Evolutionary conservation across 2,113 vertebrate genomes (phyloP).

Genomic region (Thamnaconus septentrionalis): DNA sequence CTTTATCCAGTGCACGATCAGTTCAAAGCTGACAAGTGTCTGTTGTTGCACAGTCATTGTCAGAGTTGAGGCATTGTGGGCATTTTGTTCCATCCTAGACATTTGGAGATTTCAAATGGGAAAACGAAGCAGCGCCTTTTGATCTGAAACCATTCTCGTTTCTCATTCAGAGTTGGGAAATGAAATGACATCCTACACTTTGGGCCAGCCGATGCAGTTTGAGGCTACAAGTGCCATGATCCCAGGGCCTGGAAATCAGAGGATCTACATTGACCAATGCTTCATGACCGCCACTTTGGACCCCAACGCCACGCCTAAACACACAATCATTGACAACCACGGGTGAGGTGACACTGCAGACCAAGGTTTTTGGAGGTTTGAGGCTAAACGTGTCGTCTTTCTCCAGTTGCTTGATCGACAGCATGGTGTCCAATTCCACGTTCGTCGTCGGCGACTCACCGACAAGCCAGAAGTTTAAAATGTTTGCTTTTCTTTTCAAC

Average conservation of each 20-base stretch:
- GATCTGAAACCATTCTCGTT: not conserved
- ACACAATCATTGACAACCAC: slow-evolving; percentile 56
- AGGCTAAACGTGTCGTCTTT: not conserved
- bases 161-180: slow-evolving; percentile 46
- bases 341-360: slow-evolving; percentile 50
- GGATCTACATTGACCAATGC: slow-evolving; percentile 66
- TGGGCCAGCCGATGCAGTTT: slow-evolving; percentile 67
- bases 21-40: not conserved
- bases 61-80: not conserved
- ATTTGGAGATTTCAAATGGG: not conserved
- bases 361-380: not conserved
- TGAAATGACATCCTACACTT: not conserved
- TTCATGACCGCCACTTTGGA: slow-evolving; percentile 42
- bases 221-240: slow-evolving; percentile 23
- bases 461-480: slow-evolving; percentile 39
- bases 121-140: not conserved
- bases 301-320: slow-evolving; percentile 27
- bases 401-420: slow-evolving; percentile 71
- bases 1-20: no score
- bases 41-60: not conserved
- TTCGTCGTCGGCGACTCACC: slow-evolving; percentile 39
- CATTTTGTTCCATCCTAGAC: not conserved
- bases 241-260: not conserved
- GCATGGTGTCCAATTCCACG: slow-evolving; percentile 35
- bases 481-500: slow-evolving; percentile 60